Evolutionary conservation across 2,113 vertebrate genomes (phyloP), one percentile per base, ranked within the genome.

Genomic region (Verasper variegatus): DNA sequence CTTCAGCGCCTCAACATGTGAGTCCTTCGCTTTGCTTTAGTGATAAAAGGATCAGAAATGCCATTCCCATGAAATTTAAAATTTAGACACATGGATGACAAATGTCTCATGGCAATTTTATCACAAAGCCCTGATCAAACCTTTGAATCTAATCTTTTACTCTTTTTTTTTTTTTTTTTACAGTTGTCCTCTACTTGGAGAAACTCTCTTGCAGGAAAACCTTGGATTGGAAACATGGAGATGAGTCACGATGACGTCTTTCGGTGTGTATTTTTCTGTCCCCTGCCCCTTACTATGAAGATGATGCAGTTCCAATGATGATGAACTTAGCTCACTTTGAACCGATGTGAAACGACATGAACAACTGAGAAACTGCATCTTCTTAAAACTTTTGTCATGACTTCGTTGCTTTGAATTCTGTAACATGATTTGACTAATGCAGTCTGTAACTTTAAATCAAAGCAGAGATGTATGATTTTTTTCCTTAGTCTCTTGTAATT

Each of bases 321-420:
- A 96, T 87, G 63, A 84, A 87, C 91, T 92, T 94, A 95, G 95
- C 95, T 95, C 95, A 96, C 95, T 96, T 95, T 95, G 95, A 96
- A 2, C 72, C 75, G 0, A 49, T 91, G 90, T 95, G 94, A 95
- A 95, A 95, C 79, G 71, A 84, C 51, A 86, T 1, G 35, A 95
- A 95, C 92, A 42, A 2, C 95, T 95, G 95, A 95, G 95, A 59
- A 90, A 87, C 80, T 87, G 77, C 71, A 20, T 45, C 42, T 3
- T 2, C 4, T 37, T 3, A 23, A 11, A 10, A 2, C 49, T 18
- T 51, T 20, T 31, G 5, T 31, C 47, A 20, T 15, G 17, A 51
- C 14, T 51, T 49, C 1, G 15, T 51, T 6, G 17, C 15, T 18
- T 51, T 15, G 13, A 37, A 37, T 37, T 37, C 2, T 37, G 35